Conservation (phyloP, 2,888 invertebrate species). For the Microplitis deprimator region DNA sequence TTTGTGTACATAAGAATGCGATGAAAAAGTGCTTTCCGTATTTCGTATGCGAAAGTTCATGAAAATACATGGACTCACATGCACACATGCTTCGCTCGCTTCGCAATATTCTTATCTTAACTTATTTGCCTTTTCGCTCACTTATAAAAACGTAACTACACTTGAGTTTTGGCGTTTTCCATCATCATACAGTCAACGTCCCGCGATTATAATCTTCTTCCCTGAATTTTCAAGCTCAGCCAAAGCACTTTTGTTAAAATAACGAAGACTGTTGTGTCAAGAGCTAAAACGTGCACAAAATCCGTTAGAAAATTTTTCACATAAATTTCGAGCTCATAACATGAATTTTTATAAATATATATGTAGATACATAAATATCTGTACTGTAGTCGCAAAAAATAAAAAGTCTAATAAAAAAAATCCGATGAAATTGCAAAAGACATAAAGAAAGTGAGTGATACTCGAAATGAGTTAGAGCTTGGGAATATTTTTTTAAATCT, state of each 20-base stretch:
- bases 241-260: neutral
- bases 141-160: neutral
- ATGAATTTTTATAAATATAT: neutral
- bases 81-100: neutral
- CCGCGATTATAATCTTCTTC: neutral
- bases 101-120: neutral
- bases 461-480: neutral
- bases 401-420: neutral
- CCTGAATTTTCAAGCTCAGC: neutral
- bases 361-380: neutral
- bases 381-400: neutral
- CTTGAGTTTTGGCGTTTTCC: neutral
- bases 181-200: neutral
- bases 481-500: neutral
- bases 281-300: neutral
- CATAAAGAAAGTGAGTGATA: slow-evolving; percentile 1
- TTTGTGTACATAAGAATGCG: slow-evolving; percentile 4
- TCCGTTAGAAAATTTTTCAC: neutral
- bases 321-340: neutral
- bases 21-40: neutral
- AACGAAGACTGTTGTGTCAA: neutral
- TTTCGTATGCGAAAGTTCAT: neutral
- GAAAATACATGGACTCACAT: neutral
- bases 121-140: neutral
- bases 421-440: neutral